These are phyloP conservation scores for Ceratina australensis DNA, from an alignment of 1,140 invertebrate species.

Conservation along the genomic window DNA sequence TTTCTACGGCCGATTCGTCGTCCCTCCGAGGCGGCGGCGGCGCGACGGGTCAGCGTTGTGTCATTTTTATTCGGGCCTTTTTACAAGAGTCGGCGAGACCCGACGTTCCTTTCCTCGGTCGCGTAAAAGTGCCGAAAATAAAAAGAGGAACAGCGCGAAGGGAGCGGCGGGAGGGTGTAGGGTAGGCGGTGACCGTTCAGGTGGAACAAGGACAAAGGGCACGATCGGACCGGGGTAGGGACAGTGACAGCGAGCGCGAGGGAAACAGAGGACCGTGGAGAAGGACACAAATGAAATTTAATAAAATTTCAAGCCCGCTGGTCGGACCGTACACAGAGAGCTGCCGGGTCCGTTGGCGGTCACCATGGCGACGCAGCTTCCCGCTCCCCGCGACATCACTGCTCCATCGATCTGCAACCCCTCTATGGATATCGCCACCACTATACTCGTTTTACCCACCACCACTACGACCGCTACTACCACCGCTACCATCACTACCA, in stretches of 20 bases:
- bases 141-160: slow-evolving; percentile 9
- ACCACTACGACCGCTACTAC: slow-evolving; percentile 12
- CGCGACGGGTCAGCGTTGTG: too few species aligned
- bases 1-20: background rate
- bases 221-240: background rate
- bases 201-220: slow-evolving; percentile 26
- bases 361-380: slow-evolving; percentile 79
- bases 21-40: background rate
- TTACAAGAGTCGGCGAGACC: background rate
- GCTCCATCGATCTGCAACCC: slow-evolving; percentile 78
- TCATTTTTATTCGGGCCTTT: slow-evolving; percentile 13
- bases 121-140: slow-evolving; percentile 42
- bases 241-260: background rate
- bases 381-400: slow-evolving; percentile 77
- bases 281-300: slow-evolving; percentile 74
- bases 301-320: slow-evolving; percentile 78
- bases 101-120: slow-evolving; percentile 10
- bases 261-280: slow-evolving; percentile 43
- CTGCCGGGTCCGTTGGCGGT: slow-evolving; percentile 78
- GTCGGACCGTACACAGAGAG: slow-evolving; percentile 55
- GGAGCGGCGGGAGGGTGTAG: background rate
- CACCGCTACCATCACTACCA: slow-evolving; percentile 9
- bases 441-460: slow-evolving; percentile 45
- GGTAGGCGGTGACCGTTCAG: background rate
- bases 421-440: slow-evolving; percentile 63